Base-by-base conservation (phyloP, 2,113 vertebrate genomes). In the Rhynchopsitta pachyrhyncha region DNA sequence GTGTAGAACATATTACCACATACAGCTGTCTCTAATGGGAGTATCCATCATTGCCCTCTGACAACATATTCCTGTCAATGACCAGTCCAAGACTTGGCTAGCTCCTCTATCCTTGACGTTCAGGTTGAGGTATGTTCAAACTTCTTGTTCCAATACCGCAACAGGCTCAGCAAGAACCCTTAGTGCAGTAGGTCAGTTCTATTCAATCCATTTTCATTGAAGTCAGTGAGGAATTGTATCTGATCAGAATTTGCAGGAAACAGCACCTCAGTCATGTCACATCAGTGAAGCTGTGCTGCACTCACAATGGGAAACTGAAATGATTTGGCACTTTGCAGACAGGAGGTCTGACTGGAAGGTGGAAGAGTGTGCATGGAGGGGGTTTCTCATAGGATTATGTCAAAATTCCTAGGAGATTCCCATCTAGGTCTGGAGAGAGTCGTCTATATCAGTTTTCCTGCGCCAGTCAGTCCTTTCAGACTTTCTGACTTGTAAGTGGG, bases 251-350 rank as follows among this genome's bases (percentile, higher is more conserved):
- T 63, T 70, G 41, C 47, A 23, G 42, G 37, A 50, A 46, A 42
- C 35, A 49, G 16, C 55, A 25, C 23, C 33, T 42, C 53, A 57
- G 33, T 37, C 15, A 20, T 25, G 33, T 29, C 42, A 20, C 0
- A 0, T 31, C 42, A 50, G 33, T 39, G 75, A 63, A 57, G 33
- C 47, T 4, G 2, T 50, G 24, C 53, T 75, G 28, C 11, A 10
- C 11, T 80, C 62, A 29, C 29, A 39, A 41, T 7, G 29, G 41
- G 62, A 69, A 84, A 39, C 23, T 7, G 35, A 84, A 80, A 75
- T 0, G 4, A 18, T 52, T 39, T 63, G 35, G 31, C 0, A 0
- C 62, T 85, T 63, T 80, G 24, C 47, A 75, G 33, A 50, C 13
- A 13, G 29, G 16, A 57, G 11, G 10, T 35, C 46, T 62, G 66